phyloP scores from a whole-genome alignment of 2,888 invertebrate genomes.

The Orthosia gothica region DNA sequence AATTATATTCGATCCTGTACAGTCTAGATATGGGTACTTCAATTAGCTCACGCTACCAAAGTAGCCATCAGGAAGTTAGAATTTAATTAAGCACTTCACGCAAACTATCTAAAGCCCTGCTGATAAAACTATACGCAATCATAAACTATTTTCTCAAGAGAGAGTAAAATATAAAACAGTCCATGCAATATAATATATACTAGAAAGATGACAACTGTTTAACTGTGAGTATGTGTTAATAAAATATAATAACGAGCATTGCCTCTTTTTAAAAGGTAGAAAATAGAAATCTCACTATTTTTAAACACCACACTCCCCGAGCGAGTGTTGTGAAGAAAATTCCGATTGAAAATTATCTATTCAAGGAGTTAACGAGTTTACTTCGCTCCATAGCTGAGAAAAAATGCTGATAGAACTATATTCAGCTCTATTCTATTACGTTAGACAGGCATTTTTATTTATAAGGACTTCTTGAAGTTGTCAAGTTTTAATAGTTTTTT shows the following conservation, averaged over 20 bases:
- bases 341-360: constrained; percentile 60
- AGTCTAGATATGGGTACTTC: no score
- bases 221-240: background rate
- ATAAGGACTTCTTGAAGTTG: background rate
- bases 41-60: no score
- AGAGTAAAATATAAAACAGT: background rate
- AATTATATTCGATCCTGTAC: no score
- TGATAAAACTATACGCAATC: no score
- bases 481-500: constrained; percentile 14
- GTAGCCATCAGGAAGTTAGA: no score
- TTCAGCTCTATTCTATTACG: constrained; percentile 33
- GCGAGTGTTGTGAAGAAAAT: constrained; percentile 44
- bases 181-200: background rate
- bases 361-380: constrained; percentile 60
- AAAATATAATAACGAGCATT: background rate
- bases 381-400: constrained; percentile 19
- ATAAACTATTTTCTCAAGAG: background rate
- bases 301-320: constrained; percentile 10
- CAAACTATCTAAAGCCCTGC: no score
- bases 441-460: constrained; percentile 31
- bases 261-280: background rate
- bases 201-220: background rate
- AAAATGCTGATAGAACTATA: constrained; percentile 43
- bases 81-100: no score
- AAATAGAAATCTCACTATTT: constrained; percentile 49